A percentile compares a stretch with the other conserved stretches of the same genome.
These are phyloP conservation scores for Aethina tumida DNA, from an alignment of 1,140 invertebrate genomes.

Conservation along the genomic window DNA sequence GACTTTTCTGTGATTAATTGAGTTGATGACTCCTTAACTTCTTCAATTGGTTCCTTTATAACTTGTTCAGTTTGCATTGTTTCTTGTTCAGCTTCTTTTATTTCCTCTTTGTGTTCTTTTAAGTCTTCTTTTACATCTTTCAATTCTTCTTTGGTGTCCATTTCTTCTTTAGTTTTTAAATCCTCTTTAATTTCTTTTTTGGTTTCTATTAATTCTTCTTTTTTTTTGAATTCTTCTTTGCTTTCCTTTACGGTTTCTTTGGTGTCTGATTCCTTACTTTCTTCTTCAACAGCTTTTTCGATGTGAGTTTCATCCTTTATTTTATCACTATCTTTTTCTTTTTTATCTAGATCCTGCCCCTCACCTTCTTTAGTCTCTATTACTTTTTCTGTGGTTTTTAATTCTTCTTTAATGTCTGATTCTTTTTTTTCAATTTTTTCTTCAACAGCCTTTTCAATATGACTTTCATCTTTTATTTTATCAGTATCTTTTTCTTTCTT, in stretches of 20 bases:
- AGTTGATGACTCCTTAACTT: not conserved
- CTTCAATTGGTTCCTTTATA: not conserved
- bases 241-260: not conserved
- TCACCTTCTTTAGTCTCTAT: conserved; percentile 5
- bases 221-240: conserved; percentile 4
- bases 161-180: conserved; percentile 4
- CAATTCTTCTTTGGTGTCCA: conserved; percentile 3
- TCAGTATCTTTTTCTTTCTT: conserved; percentile 1
- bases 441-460: not conserved
- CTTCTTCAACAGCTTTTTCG: not conserved
- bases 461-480: not conserved
- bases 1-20: not conserved
- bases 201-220: too few relatives aligned
- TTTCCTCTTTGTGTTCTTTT: not conserved
- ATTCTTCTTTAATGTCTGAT: not conserved
- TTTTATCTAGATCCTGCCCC: not conserved
- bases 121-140: not conserved
- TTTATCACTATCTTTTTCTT: conserved; percentile 2
- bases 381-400: conserved; percentile 1
- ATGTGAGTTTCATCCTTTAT: not conserved
- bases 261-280: not conserved
- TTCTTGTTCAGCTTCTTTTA: not conserved
- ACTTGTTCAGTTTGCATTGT: not conserved
- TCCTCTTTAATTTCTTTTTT: conserved; percentile 5
- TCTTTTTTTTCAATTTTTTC: conserved; percentile 1